These are phyloP conservation scores for Eurois occulta DNA, from an alignment of 2,888 invertebrate genomes.

Conservation along the genomic window DNA sequence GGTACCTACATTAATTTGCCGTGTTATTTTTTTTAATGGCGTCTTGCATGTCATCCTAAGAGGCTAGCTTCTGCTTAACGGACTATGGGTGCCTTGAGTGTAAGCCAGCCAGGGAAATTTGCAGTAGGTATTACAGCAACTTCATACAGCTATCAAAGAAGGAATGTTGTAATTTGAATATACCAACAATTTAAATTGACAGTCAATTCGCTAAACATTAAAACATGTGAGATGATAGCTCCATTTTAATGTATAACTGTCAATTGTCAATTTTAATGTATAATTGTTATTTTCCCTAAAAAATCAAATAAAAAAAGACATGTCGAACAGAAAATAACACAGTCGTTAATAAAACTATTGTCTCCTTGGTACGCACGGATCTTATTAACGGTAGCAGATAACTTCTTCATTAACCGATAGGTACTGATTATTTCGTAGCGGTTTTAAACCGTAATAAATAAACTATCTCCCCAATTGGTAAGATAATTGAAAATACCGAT, in stretches of 20 bases:
- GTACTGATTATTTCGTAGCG: neutral
- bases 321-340: constrained; percentile 8
- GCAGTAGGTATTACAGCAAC: neutral
- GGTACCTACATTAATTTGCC: neutral
- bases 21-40: neutral
- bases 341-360: constrained; percentile 20
- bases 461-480: constrained; percentile 1
- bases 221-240: no score
- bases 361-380: constrained; percentile 25
- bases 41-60: no score
- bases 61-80: no score
- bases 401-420: constrained; percentile 9
- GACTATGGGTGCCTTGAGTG: no score
- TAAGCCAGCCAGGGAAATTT: no score
- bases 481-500: constrained; percentile 40
- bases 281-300: no score
- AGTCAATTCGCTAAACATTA: neutral
- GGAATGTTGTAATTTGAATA: neutral
- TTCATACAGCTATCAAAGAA: neutral
- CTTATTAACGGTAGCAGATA: constrained; percentile 4
- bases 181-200: neutral
- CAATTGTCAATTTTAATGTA: no score
- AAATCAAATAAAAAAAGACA: no score
- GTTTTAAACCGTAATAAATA: constrained; percentile 15
- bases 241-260: no score